Evolutionary conservation across 2,113 vertebrate genomes (phyloP).

Genomic region (Lota lota): DNA sequence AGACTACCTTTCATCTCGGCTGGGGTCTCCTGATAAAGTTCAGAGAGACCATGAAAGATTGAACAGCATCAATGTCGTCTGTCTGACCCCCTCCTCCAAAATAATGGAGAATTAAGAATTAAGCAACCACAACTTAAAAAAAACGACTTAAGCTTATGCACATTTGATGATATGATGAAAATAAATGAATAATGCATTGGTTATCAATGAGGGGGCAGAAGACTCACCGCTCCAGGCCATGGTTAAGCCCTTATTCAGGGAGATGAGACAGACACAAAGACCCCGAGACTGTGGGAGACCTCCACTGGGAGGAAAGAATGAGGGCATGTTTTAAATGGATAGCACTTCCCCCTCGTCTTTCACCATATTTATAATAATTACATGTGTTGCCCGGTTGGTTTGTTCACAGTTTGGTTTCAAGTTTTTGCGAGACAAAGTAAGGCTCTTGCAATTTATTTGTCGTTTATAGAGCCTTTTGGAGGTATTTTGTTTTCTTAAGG

Average conservation of each 20-base stretch:
- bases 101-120: slow-evolving; percentile 27
- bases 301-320: slow-evolving; percentile 59
- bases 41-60: slow-evolving; percentile 54
- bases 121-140: slow-evolving; percentile 45
- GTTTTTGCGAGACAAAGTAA: slow-evolving; percentile 46
- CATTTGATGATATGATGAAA: slow-evolving; percentile 75
- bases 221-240: slow-evolving; percentile 72
- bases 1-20: slow-evolving; percentile 61
- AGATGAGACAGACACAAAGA: slow-evolving; percentile 75
- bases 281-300: slow-evolving; percentile 69
- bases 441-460: too few species aligned
- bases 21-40: slow-evolving; percentile 52
- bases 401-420: slow-evolving; percentile 34
- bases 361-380: slow-evolving; percentile 49
- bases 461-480: background rate
- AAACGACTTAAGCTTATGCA: slow-evolving; percentile 63
- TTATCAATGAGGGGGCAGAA: slow-evolving; percentile 74
- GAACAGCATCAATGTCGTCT: slow-evolving; percentile 39
- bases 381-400: slow-evolving; percentile 27
- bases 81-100: slow-evolving; percentile 23
- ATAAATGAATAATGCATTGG: slow-evolving; percentile 78
- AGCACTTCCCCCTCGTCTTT: slow-evolving; percentile 25
- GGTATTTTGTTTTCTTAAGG: background rate
- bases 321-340: slow-evolving; percentile 52
- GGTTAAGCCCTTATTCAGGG: slow-evolving; percentile 75